These are phyloP conservation scores for Chelidonichthys spinosus DNA, from an alignment of 2,797 vertebrate species.

Conservation along the genomic window DNA sequence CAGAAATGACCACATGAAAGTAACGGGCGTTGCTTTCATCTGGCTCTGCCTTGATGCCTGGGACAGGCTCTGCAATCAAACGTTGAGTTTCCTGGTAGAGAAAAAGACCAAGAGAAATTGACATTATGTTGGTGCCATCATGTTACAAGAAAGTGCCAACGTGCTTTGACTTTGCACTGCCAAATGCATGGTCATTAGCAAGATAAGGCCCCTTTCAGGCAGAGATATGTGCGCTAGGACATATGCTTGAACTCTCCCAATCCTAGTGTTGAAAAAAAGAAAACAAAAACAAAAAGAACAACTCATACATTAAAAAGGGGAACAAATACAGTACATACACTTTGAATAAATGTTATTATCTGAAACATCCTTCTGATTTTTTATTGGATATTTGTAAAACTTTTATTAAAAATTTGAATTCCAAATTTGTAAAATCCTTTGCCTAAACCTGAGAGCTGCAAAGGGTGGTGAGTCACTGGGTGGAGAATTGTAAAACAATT, in stretches of 20 bases:
- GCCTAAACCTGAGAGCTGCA: neutral
- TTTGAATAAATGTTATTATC: neutral
- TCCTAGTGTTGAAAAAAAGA: neutral
- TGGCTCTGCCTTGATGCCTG: conserved; percentile 94
- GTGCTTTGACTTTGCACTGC: neutral
- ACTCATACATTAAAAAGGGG: neutral
- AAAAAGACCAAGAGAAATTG: neutral
- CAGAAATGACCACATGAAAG: conserved; percentile 97
- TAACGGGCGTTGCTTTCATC: conserved; percentile 96
- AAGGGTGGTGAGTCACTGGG: conserved; percentile 10
- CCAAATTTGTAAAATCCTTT: neutral
- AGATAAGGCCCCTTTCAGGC: no score
- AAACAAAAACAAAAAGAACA: neutral
- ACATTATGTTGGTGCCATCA: neutral
- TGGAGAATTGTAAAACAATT: neutral
- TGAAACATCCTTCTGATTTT: neutral
- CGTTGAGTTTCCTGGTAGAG: conserved; percentile 92
- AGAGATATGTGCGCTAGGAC: neutral
- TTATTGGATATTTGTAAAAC: neutral
- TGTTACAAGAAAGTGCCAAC: neutral
- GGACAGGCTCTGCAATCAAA: conserved; percentile 94
- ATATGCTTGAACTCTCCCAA: neutral
- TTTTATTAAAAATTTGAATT: neutral
- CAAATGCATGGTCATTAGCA: neutral
- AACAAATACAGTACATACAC: neutral